These are phyloP conservation scores for Papilio dardanus DNA, from an alignment of 1,140 invertebrate genomes.

Conservation along the genomic window DNA sequence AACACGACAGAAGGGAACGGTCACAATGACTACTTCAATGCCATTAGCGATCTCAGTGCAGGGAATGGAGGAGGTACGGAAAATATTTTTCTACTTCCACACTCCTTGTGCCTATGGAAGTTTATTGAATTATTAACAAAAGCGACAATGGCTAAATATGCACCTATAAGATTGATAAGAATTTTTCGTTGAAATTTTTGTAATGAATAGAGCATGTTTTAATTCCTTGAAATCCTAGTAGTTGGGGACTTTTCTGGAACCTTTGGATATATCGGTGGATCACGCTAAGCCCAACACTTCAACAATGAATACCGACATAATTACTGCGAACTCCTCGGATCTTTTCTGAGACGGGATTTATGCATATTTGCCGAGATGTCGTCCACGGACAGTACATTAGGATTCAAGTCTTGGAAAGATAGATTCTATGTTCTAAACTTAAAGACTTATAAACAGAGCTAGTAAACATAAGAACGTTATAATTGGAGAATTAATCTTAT, in stretches of 20 bases:
- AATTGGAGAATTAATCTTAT: not conserved
- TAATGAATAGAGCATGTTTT: not conserved
- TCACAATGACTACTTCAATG: conserved; percentile 70
- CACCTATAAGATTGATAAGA: too few species aligned
- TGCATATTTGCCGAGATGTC: not conserved
- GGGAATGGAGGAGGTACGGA: conserved; percentile 41
- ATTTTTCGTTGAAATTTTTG: too few species aligned
- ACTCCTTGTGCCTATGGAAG: not conserved
- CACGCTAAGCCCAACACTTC: too few species aligned
- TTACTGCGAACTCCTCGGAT: not conserved
- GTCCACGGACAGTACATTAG: not conserved
- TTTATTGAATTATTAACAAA: not conserved
- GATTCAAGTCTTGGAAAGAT: not conserved
- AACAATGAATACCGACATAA: too few species aligned
- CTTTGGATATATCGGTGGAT: not conserved
- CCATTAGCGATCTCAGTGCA: conserved; percentile 60
- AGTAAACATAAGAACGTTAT: not conserved
- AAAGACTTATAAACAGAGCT: not conserved
- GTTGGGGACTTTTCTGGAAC: not conserved
- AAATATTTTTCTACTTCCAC: not conserved
- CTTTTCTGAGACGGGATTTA: not conserved
- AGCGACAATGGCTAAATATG: too few species aligned
- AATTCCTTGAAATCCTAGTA: not conserved
- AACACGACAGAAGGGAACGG: conserved; percentile 47
- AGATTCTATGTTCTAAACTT: not conserved